A percentile compares a stretch with the other conserved stretches of the same genome.
These are phyloP conservation scores for Cordilura impudica DNA, from an alignment of 2,888 invertebrate species.

Conservation along the genomic window DNA sequence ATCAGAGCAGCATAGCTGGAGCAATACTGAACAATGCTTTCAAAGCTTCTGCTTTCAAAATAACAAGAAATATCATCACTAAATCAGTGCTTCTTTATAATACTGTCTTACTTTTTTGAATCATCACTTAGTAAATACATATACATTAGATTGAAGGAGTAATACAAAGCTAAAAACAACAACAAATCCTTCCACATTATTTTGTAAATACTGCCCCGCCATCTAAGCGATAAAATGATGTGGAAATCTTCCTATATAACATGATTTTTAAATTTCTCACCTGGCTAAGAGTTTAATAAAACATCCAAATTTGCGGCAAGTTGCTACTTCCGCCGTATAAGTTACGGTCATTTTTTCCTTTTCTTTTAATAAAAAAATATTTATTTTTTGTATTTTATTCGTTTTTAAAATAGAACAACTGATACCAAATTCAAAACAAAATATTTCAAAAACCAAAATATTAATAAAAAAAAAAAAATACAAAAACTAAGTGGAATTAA, in stretches of 20 bases:
- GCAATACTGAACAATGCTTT: conserved; percentile 88
- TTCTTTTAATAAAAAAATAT: not conserved
- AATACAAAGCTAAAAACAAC: conserved; percentile 86
- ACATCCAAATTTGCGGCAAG: conserved; percentile 70
- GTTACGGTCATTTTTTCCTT: conserved; percentile 70
- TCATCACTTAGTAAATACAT: conserved; percentile 54
- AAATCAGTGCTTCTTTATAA: not conserved
- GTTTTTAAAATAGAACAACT: not conserved
- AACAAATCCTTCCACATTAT: conserved; percentile 92
- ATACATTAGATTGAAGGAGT: conserved; percentile 75
- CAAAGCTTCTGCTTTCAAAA: conserved; percentile 82
- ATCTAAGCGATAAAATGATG: conserved; percentile 80
- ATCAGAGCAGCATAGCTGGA: conserved; percentile 89
- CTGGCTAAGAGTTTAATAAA: conserved; percentile 70
- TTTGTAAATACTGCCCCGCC: conserved; percentile 96
- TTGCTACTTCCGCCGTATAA: conserved; percentile 73
- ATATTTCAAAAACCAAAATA: not conserved
- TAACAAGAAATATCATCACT: not conserved
- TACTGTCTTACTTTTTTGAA: conserved; percentile 59
- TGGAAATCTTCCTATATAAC: not conserved
- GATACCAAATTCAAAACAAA: conserved; percentile 19
- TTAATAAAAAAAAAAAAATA: not conserved
- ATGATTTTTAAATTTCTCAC: conserved; percentile 56
- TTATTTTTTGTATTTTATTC: not conserved
- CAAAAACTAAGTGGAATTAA: conserved; percentile 2